phyloP scores from a whole-genome alignment of 2,113 vertebrate species.

The Blennius ocellaris region DNA sequence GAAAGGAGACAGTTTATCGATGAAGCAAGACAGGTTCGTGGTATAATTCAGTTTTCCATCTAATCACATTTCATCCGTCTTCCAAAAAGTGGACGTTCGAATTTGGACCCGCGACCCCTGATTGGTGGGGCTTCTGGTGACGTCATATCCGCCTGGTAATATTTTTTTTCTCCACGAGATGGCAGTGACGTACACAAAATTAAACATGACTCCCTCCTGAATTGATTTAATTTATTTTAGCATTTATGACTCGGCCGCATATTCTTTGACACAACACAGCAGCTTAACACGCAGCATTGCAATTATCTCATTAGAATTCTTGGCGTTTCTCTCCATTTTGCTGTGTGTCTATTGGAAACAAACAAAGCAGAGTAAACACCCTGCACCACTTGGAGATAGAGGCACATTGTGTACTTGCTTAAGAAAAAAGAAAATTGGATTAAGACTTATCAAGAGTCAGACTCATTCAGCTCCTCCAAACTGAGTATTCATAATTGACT shows the following conservation, averaged over 20 bases:
- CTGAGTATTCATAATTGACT: conserved; percentile 54
- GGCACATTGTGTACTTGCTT: not conserved
- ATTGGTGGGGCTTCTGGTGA: conserved; percentile 56
- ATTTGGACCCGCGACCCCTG: conserved; percentile 58
- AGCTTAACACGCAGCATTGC: conserved; percentile 2
- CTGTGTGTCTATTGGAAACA: conserved; percentile 17
- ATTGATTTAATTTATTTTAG: conserved; percentile 5
- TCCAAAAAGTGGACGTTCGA: conserved; percentile 64
- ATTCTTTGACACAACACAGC: conserved; percentile 13
- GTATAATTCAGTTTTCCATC: not conserved
- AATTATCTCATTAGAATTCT: conserved; percentile 43
- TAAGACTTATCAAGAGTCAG: conserved; percentile 28
- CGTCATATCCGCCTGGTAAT: conserved; percentile 66
- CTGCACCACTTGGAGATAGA: not conserved
- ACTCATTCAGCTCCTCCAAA: conserved; percentile 23
- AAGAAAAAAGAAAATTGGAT: conserved; percentile 33
- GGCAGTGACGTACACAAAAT: conserved; percentile 26
- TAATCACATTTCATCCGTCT: not conserved
- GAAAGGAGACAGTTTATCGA: no score
- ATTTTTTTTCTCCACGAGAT: not conserved
- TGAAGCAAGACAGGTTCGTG: not conserved
- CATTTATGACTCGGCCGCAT: conserved; percentile 25
- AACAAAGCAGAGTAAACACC: conserved; percentile 29
- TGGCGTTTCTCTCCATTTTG: conserved; percentile 11
- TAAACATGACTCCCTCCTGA: not conserved